phyloP scores from a whole-genome alignment of 2,113 vertebrate species.

The Leucopsar rothschildi region DNA sequence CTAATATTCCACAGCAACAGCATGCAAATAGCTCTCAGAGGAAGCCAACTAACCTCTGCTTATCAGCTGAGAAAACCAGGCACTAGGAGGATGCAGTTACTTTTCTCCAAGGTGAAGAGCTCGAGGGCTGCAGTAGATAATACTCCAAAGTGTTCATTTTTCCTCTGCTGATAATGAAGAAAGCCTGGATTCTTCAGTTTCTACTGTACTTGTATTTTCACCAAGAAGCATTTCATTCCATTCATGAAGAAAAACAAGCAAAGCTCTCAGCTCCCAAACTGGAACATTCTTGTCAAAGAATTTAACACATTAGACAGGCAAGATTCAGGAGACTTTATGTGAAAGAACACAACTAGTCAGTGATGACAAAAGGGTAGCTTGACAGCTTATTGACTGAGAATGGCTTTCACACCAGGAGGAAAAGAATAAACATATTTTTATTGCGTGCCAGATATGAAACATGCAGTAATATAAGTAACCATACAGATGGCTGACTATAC shows the following conservation, averaged over 20 bases:
- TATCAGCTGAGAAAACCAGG: background rate
- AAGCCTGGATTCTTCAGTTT: background rate
- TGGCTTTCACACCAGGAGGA: constrained; percentile 21
- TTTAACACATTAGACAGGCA: constrained; percentile 3
- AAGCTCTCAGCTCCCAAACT: background rate
- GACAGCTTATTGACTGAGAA: constrained; percentile 37
- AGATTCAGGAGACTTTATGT: background rate
- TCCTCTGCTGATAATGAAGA: background rate
- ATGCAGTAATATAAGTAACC: background rate
- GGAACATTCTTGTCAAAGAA: constrained; percentile 33
- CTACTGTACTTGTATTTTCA: constrained; percentile 8
- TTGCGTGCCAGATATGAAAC: background rate
- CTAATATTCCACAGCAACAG: background rate
- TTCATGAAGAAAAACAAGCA: constrained; percentile 23
- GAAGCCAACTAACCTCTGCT: background rate
- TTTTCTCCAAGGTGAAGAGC: constrained; percentile 5
- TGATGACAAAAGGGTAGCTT: background rate
- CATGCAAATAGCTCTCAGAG: background rate
- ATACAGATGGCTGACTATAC: background rate
- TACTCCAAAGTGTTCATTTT: background rate
- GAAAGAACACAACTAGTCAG: constrained; percentile 4
- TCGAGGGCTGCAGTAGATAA: background rate
- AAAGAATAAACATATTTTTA: constrained; percentile 29
- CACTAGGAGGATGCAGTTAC: background rate
- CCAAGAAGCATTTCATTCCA: background rate